phyloP scores from a whole-genome alignment of 2,113 vertebrate genomes.

The Nannospalax galili region DNA sequence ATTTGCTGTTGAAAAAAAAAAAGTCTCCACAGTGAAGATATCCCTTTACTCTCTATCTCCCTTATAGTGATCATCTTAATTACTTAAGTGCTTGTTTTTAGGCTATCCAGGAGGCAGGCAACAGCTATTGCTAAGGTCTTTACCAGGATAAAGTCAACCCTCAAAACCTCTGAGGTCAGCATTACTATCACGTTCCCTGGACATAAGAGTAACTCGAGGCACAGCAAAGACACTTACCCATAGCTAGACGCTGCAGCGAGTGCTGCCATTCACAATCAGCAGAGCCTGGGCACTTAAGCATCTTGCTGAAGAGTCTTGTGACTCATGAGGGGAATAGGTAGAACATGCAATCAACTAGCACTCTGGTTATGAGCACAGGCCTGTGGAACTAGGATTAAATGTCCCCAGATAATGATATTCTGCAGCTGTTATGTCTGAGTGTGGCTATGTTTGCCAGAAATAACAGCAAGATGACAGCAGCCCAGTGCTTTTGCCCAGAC shows the following conservation, averaged over 20 bases:
- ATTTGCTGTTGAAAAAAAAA: not conserved
- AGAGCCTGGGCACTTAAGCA: not conserved
- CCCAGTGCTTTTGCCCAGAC: not conserved
- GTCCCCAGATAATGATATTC: not conserved
- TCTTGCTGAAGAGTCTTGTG: not conserved
- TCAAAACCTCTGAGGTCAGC: not conserved
- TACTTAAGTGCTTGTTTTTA: not conserved
- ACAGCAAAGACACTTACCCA: not conserved
- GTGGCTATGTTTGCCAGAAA: not conserved
- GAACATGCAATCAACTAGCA: not conserved
- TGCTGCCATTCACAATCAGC: not conserved
- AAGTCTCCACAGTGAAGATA: not conserved
- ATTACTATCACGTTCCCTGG: not conserved
- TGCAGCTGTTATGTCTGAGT: not conserved
- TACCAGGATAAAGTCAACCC: not conserved
- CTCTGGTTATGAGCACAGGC: not conserved
- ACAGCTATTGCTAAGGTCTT: not conserved
- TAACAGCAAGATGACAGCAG: not conserved
- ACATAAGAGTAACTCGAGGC: not conserved
- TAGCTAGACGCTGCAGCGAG: not conserved
- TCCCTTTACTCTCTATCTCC: not conserved
- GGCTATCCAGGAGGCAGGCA: not conserved
- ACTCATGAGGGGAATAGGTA: not conserved
- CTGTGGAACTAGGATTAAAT: not conserved
- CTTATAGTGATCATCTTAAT: not conserved